Percentiles rank a stretch among this genome's conserved stretches.
Conservation (phyloP, 1,140 invertebrate genomes). For the Caenorhabditis latens region DNA sequence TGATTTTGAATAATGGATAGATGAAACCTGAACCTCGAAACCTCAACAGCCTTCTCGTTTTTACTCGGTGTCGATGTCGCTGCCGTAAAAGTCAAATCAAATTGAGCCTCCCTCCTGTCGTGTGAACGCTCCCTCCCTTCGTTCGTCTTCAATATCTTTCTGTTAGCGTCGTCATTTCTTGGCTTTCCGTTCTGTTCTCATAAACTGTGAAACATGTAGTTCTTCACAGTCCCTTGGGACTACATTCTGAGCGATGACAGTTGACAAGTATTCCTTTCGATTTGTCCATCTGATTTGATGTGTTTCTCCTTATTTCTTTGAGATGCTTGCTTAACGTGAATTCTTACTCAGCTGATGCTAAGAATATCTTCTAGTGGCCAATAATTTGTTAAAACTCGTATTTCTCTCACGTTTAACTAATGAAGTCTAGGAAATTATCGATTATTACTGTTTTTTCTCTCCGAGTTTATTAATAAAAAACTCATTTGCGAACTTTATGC, state of each 20-base stretch:
- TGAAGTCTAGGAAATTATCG: too few species aligned
- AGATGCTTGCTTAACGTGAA: neutral
- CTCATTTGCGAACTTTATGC: too few species aligned
- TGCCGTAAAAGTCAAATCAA: neutral
- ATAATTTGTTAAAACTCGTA: too few species aligned
- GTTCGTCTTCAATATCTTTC: neutral
- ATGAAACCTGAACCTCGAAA: neutral
- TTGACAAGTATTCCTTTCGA: slow-evolving; percentile 23
- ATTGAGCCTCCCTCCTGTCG: neutral
- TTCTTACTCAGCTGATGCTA: neutral
- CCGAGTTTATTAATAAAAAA: too few species aligned
- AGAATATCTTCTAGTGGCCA: too few species aligned
- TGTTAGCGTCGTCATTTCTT: neutral
- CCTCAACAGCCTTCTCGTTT: neutral
- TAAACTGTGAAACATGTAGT: neutral
- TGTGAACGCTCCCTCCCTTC: neutral
- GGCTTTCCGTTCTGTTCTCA: neutral
- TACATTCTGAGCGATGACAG: slow-evolving; percentile 24
- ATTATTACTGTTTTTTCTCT: too few species aligned
- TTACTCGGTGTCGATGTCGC: neutral
- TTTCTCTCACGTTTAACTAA: too few species aligned
- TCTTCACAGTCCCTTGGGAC: neutral
- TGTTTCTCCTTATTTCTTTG: neutral
- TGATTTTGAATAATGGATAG: too few species aligned
- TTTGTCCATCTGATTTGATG: slow-evolving; percentile 43